phyloP scores from a whole-genome alignment of 2,113 vertebrate species.

The Columba livia region DNA sequence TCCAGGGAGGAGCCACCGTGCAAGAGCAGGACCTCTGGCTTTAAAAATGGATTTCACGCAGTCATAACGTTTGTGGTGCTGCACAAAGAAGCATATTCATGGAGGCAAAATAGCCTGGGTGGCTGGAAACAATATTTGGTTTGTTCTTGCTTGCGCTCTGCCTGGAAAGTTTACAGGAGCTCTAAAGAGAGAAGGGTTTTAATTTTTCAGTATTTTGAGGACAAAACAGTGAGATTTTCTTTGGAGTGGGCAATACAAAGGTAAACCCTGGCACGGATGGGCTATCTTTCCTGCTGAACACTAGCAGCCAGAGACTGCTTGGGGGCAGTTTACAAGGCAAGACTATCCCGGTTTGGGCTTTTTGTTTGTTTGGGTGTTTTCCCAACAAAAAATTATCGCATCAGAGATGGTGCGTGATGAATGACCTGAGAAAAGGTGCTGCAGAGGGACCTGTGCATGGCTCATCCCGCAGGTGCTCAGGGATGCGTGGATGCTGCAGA shows the following conservation, averaged over 20 bases:
- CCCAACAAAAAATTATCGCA: too few relatives aligned
- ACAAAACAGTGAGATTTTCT: constrained; percentile 17
- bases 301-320: background rate
- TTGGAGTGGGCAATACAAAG: background rate
- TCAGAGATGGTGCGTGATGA: background rate
- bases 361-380: background rate
- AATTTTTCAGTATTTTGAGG: background rate
- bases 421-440: background rate
- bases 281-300: background rate
- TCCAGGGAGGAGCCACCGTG: background rate
- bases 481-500: background rate
- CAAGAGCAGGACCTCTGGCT: constrained; percentile 65
- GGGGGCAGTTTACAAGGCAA: background rate
- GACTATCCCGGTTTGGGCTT: background rate
- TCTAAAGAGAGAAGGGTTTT: background rate
- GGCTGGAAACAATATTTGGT: constrained; percentile 75
- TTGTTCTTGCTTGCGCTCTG: constrained; percentile 62
- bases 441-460: rapidly evolving
- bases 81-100: constrained; percentile 82
- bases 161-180: constrained; percentile 59
- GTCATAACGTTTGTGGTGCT: constrained; percentile 79
- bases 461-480: background rate
- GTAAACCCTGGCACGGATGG: background rate
- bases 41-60: constrained; percentile 77
- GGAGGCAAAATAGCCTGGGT: constrained; percentile 42